phyloP scores from a whole-genome alignment of 2,113 vertebrate genomes.

The Camelus bactrianus region DNA sequence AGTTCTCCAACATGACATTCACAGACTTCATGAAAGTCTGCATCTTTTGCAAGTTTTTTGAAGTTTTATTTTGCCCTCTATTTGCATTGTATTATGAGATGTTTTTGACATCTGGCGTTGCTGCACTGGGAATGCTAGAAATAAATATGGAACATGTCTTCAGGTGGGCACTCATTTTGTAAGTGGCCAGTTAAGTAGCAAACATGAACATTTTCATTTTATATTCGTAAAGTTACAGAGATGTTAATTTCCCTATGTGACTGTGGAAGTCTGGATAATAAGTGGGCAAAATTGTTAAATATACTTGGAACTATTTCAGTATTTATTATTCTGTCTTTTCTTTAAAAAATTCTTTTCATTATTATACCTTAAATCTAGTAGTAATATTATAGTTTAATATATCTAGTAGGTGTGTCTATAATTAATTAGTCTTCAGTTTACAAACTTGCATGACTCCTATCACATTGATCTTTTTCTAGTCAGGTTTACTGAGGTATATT shows the following conservation, averaged over 20 bases:
- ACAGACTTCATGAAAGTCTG: neutral
- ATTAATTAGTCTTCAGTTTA: neutral
- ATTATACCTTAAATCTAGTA: neutral
- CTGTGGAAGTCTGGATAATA: neutral
- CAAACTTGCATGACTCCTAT: neutral
- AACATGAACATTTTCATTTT: conserved; percentile 5
- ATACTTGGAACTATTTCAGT: neutral
- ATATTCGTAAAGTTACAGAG: neutral
- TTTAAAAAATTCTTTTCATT: neutral
- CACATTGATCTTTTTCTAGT: neutral
- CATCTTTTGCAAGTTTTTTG: neutral
- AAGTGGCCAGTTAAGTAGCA: neutral
- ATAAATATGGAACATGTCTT: neutral
- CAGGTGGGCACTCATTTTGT: neutral
- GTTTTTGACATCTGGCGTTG: neutral
- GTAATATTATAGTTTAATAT: neutral
- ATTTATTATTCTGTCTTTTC: conserved; percentile 15
- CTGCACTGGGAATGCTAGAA: neutral
- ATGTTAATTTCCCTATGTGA: neutral
- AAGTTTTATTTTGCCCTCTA: neutral
- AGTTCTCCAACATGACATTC: neutral
- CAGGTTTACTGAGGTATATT: neutral
- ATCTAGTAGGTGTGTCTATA: neutral
- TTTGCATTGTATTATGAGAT: neutral
- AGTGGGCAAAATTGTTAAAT: neutral